Conservation (phyloP, 2,113 vertebrate species). For the Labrus mixtus region DNA sequence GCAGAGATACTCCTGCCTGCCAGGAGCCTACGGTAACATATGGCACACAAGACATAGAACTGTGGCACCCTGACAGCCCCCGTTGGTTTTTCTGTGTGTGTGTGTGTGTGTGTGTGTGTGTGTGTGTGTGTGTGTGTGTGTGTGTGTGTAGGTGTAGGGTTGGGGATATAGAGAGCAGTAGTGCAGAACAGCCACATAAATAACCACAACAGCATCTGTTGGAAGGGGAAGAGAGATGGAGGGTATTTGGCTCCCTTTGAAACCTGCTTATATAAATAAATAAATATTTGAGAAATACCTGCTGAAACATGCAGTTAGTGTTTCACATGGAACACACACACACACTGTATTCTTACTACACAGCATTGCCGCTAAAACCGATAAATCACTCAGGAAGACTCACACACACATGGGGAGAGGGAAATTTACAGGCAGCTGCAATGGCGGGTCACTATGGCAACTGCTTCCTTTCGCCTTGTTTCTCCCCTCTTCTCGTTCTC, state of each 20-base stretch:
- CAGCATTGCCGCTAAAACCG: slow-evolving; percentile 15
- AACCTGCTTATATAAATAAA: slow-evolving; percentile 24
- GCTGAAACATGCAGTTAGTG: slow-evolving; percentile 37
- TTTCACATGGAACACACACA: slow-evolving; percentile 17
- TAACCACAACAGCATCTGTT: slow-evolving; percentile 73
- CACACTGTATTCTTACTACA: slow-evolving; percentile 14
- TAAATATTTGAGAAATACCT: slow-evolving; percentile 16
- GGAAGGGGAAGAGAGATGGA: slow-evolving; percentile 32
- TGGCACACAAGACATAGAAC: slow-evolving; percentile 59
- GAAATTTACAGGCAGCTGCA: slow-evolving; percentile 72
- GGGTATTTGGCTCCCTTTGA: slow-evolving; percentile 18
- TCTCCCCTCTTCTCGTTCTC: slow-evolving; percentile 31
- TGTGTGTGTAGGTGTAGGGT: slow-evolving; percentile 12
- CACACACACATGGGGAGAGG: slow-evolving; percentile 34
- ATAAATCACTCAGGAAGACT: slow-evolving; percentile 49
- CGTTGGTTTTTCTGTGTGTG: slow-evolving; percentile 45
- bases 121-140: slow-evolving; percentile 26
- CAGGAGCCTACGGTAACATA: slow-evolving; percentile 66
- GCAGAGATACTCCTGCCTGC: slow-evolving; percentile 47
- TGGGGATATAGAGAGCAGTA: slow-evolving; percentile 62
- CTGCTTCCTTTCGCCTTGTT: slow-evolving; percentile 77
- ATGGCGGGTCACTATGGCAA: slow-evolving; percentile 80
- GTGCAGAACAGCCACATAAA: slow-evolving; percentile 73
- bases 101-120: slow-evolving; percentile 17
- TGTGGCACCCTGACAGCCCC: slow-evolving; percentile 61